Percentiles rank a stretch among this genome's conserved stretches.
These are phyloP conservation scores for Shargacucullia verbasci DNA, from an alignment of 2,888 invertebrate species.

Conservation along the genomic window DNA sequence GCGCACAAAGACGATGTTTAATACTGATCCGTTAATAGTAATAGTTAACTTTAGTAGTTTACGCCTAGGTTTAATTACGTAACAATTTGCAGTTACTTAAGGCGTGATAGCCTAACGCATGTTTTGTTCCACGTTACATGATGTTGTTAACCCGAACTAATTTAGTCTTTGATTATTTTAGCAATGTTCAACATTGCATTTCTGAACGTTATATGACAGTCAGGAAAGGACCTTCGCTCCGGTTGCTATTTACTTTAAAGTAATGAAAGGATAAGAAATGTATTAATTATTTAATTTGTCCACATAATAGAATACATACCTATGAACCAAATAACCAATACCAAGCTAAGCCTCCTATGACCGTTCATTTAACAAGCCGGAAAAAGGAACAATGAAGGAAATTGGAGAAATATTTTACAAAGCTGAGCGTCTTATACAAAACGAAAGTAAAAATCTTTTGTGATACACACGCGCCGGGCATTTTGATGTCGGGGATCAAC, in stretches of 20 bases:
- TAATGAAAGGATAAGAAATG: too few relatives aligned
- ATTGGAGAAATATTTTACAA: conserved; percentile 14
- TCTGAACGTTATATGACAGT: too few relatives aligned
- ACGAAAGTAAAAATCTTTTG: conserved; percentile 25
- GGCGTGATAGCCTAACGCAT: conserved; percentile 1
- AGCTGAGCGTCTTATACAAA: conserved; percentile 14
- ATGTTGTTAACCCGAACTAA: conserved; percentile 7
- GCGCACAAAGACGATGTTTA: neutral
- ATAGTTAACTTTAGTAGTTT: conserved; percentile 38
- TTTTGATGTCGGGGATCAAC: conserved; percentile 52
- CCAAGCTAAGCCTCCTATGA: too few relatives aligned
- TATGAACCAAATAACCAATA: too few relatives aligned
- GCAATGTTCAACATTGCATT: too few relatives aligned
- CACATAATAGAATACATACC: too few relatives aligned
- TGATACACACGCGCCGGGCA: conserved; percentile 37
- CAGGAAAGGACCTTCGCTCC: too few relatives aligned
- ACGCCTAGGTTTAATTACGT: conserved; percentile 37
- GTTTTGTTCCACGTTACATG: conserved; percentile 6
- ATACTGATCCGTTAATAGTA: conserved; percentile 21
- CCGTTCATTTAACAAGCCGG: conserved; percentile 9
- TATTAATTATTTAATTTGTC: too few relatives aligned
- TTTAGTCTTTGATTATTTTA: neutral
- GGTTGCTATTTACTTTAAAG: too few relatives aligned
- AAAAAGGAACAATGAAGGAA: conserved; percentile 21
- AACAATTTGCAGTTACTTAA: conserved; percentile 29